These are phyloP conservation scores for Littorina saxatilis DNA, from an alignment of 1,140 invertebrate genomes.

Conservation along the genomic window DNA sequence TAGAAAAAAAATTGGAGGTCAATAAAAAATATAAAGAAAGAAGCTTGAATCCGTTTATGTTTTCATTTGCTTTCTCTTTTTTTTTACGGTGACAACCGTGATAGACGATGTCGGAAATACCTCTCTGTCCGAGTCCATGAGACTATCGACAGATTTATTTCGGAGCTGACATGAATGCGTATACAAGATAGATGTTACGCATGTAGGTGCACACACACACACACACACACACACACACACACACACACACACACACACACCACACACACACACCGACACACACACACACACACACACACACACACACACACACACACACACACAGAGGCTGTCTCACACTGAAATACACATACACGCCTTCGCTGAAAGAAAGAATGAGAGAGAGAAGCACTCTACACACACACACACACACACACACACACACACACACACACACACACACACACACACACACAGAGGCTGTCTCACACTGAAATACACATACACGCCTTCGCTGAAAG, in stretches of 20 bases:
- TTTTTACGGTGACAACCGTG: no score
- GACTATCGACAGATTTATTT: not conserved
- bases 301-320: constrained; percentile 27
- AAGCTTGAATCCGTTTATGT: not conserved
- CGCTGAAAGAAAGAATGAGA: no score
- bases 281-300: constrained; percentile 1
- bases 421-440: no score
- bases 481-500: no score
- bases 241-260: not conserved
- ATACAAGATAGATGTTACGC: not conserved
- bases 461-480: no score
- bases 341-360: not conserved
- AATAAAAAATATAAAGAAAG: not conserved
- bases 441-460: no score
- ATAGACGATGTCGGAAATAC: not conserved
- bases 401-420: not conserved
- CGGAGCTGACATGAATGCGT: no score
- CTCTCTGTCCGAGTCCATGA: not conserved
- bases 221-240: constrained; percentile 6
- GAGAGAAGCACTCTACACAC: not conserved
- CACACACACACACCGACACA: no score
- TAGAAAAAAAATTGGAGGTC: not conserved
- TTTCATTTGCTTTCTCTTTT: not conserved
- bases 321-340: constrained; percentile 13
- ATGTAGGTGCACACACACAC: not conserved